phyloP scores from a whole-genome alignment of 2,797 vertebrate species.

The Argyrosomus regius region DNA sequence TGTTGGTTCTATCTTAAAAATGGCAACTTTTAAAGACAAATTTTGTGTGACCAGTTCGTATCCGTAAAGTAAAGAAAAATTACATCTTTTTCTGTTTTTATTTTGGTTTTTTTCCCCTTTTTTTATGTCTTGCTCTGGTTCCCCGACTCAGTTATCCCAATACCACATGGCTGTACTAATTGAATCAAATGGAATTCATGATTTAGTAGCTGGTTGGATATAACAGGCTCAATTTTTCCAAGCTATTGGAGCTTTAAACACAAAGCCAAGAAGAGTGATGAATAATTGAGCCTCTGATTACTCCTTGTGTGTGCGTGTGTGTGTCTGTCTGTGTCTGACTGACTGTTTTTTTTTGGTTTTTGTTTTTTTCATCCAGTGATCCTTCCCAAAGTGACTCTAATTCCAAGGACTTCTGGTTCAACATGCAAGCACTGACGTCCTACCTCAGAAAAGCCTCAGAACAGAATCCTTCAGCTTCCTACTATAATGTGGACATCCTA shows the following conservation, averaged over 20 bases:
- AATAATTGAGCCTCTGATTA: constrained; percentile 71
- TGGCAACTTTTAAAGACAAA: background rate
- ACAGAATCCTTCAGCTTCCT: constrained; percentile 95
- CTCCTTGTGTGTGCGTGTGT: constrained; percentile 21
- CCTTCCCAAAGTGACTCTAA: constrained; percentile 93
- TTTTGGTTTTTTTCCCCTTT: background rate
- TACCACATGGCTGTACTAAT: constrained; percentile 72
- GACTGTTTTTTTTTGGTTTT: constrained; percentile 21
- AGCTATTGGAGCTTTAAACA: constrained; percentile 72
- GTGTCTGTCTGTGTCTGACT: constrained; percentile 28
- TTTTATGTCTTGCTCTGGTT: constrained; percentile 41
- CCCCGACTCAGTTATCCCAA: constrained; percentile 42
- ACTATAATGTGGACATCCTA: constrained; percentile 96
- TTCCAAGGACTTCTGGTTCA: constrained; percentile 97
- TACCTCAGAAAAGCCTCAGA: constrained; percentile 98
- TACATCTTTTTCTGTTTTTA: constrained; percentile 3
- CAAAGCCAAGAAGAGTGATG: constrained; percentile 66
- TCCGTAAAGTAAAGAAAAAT: constrained; percentile 14
- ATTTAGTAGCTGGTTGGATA: constrained; percentile 76
- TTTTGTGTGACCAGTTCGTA: background rate
- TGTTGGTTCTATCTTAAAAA: constrained; percentile 14
- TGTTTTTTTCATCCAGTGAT: constrained; percentile 86
- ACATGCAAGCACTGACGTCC: constrained; percentile 95
- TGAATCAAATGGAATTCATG: constrained; percentile 75
- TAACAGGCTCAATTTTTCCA: constrained; percentile 75